Conservation (phyloP, 92 coral and sea anemone species). For the Actinostola sp. region DNA sequence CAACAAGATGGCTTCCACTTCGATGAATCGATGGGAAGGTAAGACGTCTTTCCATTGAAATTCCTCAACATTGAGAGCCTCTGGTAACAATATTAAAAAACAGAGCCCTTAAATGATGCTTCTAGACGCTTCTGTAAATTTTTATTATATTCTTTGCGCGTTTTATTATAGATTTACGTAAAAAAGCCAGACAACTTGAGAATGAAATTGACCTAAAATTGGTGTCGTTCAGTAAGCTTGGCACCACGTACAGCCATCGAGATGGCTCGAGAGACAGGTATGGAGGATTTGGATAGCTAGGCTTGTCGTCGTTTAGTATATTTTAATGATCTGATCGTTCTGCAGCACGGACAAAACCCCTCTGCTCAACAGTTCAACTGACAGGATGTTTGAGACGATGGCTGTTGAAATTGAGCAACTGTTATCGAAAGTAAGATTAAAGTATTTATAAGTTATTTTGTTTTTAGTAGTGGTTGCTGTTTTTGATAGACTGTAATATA, state of each 20-base stretch:
- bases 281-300: not conserved
- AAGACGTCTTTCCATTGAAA: constrained; percentile 14
- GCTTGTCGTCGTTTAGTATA: not conserved
- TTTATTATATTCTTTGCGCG: too few relatives aligned
- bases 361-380: constrained; percentile 89
- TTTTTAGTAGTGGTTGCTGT: not conserved
- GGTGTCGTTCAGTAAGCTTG: constrained; percentile 97
- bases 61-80: not conserved
- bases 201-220: constrained; percentile 94
- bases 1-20: constrained; percentile 93
- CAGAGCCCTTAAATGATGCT: not conserved
- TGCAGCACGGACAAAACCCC: constrained; percentile 91
- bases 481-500: too few relatives aligned
- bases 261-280: constrained; percentile 83
- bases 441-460: not conserved
- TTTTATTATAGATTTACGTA: constrained; percentile 78
- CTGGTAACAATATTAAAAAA: not conserved
- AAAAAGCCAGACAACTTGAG: constrained; percentile 95
- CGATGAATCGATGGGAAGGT: constrained; percentile 95
- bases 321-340: not conserved
- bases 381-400: constrained; percentile 96
- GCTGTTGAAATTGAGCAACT: constrained; percentile 93
- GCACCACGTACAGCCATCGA: constrained; percentile 90
- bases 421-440: constrained; percentile 73
- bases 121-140: not conserved